Evolutionary conservation across 2,888 invertebrate genomes (phyloP), one percentile per base, ranked within the genome.

Genomic region (Drosophila testacea): DNA sequence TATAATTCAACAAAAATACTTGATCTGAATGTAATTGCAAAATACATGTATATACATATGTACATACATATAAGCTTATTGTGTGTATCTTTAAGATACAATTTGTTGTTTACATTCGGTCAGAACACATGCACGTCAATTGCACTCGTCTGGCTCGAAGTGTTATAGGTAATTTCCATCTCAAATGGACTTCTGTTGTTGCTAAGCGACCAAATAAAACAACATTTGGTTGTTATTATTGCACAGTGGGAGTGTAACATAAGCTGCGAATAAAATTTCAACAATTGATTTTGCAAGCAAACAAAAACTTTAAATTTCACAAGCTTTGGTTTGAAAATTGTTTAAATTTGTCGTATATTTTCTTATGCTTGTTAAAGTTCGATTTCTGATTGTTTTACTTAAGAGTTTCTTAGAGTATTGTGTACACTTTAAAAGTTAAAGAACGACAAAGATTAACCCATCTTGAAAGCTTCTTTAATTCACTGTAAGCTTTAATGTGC

Each of bases 101-200:
- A 41, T 65, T 67, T 41, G 60, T 56, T 73, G 69, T 73, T 61
- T 65, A 57, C 56, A 42, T 72, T 63, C 16, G 47, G 38, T 38
- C 46, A 34, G 44, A 59, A 54, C 54, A 54, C 55, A 62, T 60
- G 64, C 50, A 73, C 65, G 73, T 77, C 76, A 76, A 69, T 65
- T 76, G 69, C 69, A 77, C 47, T 68, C 61, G 46, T 27, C 48
- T 54, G 11, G 30, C 47, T 41, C 50, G 6, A 55, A 50, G 47
- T 65, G 55, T 46, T 54, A 4, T 28, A 32, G 57, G 39, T 52
- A 68, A 54, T 39, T 36, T 38, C 36, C 42, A 47, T 42, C 42
- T 47, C 46, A 44, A 56, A 36, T 10, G 13, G 11, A 10, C 55
- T 55, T 61, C 11, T 36, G 41, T 22, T 56, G 73, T 73, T 73